phyloP scores from a whole-genome alignment of 2,797 vertebrate species.

The Xenentodon cancila region DNA sequence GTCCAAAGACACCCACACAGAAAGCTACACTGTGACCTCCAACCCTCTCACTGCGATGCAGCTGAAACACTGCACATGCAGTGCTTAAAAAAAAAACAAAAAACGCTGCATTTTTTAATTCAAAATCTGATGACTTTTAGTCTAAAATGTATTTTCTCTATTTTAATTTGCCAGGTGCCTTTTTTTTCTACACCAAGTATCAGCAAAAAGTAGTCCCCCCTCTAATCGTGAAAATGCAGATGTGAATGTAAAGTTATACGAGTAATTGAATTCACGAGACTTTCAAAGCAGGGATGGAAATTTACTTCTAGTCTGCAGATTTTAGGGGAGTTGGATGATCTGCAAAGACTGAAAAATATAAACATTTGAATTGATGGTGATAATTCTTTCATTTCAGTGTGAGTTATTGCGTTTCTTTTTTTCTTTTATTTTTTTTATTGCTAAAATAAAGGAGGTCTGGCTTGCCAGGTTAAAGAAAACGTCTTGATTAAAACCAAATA shows the following conservation, averaged over 20 bases:
- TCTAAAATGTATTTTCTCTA: neutral
- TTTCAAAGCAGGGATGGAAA: slow-evolving; percentile 24
- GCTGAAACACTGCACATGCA: slow-evolving; percentile 56
- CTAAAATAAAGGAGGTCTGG: neutral
- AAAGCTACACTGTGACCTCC: slow-evolving; percentile 56
- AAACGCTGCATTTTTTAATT: slow-evolving; percentile 4
- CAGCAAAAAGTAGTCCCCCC: neutral
- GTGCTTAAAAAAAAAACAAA: slow-evolving; percentile 38
- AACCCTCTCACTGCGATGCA: slow-evolving; percentile 43
- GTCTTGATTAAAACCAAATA: neutral
- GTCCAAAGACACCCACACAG: slow-evolving; percentile 63
- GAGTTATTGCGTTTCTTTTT: too few species aligned
- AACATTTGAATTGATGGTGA: too few species aligned
- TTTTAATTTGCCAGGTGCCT: slow-evolving; percentile 1
- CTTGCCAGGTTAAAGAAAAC: neutral
- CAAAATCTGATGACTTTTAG: slow-evolving; percentile 18
- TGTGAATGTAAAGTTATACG: slow-evolving; percentile 28
- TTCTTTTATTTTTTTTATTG: too few species aligned
- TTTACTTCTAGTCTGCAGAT: too few species aligned
- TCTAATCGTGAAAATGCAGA: slow-evolving; percentile 3
- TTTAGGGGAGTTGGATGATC: too few species aligned
- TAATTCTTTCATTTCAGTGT: too few species aligned
- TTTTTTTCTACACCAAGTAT: neutral
- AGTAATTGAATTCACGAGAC: slow-evolving; percentile 49
- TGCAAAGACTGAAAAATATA: too few species aligned